Evolutionary conservation across 2,113 vertebrate species (phyloP).

Genomic region (Mastomys natalensis): DNA sequence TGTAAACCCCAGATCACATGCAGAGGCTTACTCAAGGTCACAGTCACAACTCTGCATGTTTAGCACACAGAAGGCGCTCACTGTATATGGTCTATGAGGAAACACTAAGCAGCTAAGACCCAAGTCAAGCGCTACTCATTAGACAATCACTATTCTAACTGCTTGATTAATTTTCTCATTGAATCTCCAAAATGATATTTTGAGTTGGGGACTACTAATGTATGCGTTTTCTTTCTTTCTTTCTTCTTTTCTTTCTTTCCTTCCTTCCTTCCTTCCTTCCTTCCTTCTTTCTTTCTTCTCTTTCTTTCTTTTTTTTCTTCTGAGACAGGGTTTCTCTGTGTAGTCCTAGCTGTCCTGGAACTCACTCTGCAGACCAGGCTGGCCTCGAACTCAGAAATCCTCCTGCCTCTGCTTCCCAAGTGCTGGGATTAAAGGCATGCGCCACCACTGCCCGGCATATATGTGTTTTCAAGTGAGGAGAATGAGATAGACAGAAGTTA

Average conservation of each 20-base stretch:
- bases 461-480: constrained; percentile 26
- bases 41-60: background rate
- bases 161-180: constrained; percentile 48
- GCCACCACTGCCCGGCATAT: too few relatives aligned
- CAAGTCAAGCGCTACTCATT: background rate
- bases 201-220: background rate
- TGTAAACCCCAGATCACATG: background rate
- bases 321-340: too few relatives aligned
- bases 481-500: background rate
- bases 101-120: background rate
- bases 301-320: too few relatives aligned
- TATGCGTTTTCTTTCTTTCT: too few relatives aligned
- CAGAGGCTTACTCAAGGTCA: background rate
- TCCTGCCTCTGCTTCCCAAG: too few relatives aligned
- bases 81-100: background rate
- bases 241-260: too few relatives aligned
- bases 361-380: too few relatives aligned
- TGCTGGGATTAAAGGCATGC: too few relatives aligned
- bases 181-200: background rate
- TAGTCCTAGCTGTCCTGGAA: too few relatives aligned
- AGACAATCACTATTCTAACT: background rate
- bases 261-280: too few relatives aligned
- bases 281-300: too few relatives aligned
- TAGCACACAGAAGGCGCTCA: background rate
- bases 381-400: too few relatives aligned